Conservation (phyloP, 2,113 vertebrate species). For the Clinocottus analis region DNA sequence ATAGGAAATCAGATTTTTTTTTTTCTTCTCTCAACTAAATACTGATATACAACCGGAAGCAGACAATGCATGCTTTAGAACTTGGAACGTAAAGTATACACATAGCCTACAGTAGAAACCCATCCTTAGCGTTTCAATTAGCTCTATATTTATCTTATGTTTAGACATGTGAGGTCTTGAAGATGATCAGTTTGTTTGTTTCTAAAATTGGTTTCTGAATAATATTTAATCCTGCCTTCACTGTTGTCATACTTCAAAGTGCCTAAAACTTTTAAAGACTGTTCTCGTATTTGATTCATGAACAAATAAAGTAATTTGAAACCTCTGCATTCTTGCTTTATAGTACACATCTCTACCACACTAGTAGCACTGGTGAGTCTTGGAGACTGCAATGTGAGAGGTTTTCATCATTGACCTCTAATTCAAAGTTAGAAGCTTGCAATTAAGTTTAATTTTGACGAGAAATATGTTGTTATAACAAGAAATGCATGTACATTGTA, state of each 20-base stretch:
- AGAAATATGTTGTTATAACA: neutral
- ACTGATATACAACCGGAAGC: conserved; percentile 38
- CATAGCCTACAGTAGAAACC: conserved; percentile 43
- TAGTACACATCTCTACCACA: neutral
- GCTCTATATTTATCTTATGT: conserved; percentile 25
- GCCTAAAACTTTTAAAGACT: conserved; percentile 77
- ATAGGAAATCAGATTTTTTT: conserved; percentile 33
- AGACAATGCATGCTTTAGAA: conserved; percentile 67
- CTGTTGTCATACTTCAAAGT: conserved; percentile 70
- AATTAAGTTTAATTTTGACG: neutral
- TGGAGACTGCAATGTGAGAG: neutral
- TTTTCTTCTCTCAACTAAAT: conserved; percentile 21
- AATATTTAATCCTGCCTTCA: conserved; percentile 68
- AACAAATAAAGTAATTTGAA: conserved; percentile 67
- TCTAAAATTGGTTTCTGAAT: conserved; percentile 43
- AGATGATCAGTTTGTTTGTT: conserved; percentile 38
- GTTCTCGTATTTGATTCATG: conserved; percentile 67
- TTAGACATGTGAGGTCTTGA: conserved; percentile 53
- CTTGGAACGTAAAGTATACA: conserved; percentile 41
- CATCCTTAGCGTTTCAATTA: conserved; percentile 36
- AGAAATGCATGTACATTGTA: neutral
- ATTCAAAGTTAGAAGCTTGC: neutral
- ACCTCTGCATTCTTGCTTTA: conserved; percentile 33
- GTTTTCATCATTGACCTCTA: neutral
- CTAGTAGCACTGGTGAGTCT: neutral